Base-by-base conservation (phyloP, 2,113 vertebrate genomes). In the Mastomys natalensis region DNA sequence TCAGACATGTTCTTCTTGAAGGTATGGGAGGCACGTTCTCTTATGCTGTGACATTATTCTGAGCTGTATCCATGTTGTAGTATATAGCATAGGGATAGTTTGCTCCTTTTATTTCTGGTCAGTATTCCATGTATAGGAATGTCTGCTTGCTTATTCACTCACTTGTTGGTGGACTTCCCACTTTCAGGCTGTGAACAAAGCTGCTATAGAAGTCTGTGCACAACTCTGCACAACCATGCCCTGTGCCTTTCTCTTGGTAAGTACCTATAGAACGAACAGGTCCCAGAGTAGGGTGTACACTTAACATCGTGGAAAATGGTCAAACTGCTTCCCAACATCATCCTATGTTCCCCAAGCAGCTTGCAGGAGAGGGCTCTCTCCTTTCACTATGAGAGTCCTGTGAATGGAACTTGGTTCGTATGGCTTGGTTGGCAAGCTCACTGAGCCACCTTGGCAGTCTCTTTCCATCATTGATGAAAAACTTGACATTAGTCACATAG, bases 241-340 rank as follows among this genome's bases (percentile, higher is more conserved):
- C 76, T 88, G n/a, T 62, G 60, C 60, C 88, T 31, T 95, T 60
- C 62, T 87, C n/a, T 16, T n/a, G n/a, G n/a, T n/a, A n/a, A n/a
- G n/a, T n/a, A n/a, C n/a, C n/a, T n/a, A n/a, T n/a, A n/a, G 45
- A 64, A 58, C 58, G 70, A 43, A 24, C 45, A 24, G 53, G 60
- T 62, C 78, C 64, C 19, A 51, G 37, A n/a, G 45, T 19, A n/a
- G 60, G 62, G 15, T 70, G 4, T 26, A 37, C 48, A 43, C 40
- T 55, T 51, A 51, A 64, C 51, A 40, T 84, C 70, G 70, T 34
- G 62, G 92, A 76, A 90, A 92, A 66, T 43, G 51, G 51, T 10
- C 51, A 45, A 55, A 48, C 80, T 58, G 5, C 70, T 85, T 91
- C 76, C 76, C 37, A 88, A n/a, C 60, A 16, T 9, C 15, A 72